A percentile compares a stretch with the other conserved stretches of the same genome.
phyloP scores from a whole-genome alignment of 1,140 invertebrate species.

The Magallana ariakensis region DNA sequence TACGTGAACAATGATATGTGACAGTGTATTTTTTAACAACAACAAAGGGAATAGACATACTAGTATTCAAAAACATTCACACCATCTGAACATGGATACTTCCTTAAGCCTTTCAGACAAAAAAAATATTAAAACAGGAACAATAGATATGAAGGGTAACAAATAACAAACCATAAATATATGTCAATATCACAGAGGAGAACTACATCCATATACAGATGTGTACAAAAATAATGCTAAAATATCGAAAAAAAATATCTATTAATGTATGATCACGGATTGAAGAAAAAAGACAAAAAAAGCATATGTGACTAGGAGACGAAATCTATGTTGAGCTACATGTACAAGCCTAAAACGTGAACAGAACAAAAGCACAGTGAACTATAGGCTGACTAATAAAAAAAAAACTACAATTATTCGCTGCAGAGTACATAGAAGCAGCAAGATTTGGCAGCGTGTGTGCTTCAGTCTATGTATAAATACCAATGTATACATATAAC shows the following conservation, averaged over 20 bases:
- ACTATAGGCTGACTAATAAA: neutral
- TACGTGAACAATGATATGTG: neutral
- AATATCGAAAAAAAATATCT: neutral
- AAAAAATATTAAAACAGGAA: neutral
- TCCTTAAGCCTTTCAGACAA: neutral
- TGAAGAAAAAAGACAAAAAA: neutral
- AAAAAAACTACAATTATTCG: constrained; percentile 1
- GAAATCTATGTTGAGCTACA: constrained; percentile 21
- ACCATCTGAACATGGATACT: too few relatives aligned
- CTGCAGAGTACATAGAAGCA: neutral
- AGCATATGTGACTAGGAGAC: neutral
- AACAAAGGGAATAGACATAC: too few relatives aligned
- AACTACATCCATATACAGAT: constrained; percentile 26
- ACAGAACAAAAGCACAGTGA: neutral
- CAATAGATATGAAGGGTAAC: neutral
- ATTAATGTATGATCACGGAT: neutral
- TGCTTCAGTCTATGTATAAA: constrained; percentile 6
- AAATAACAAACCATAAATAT: neutral
- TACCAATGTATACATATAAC: neutral
- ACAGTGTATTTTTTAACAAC: neutral
- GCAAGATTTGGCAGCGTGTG: constrained; percentile 29
- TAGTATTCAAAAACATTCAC: too few relatives aligned
- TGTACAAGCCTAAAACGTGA: neutral
- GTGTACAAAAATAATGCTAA: neutral
- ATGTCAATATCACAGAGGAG: constrained; percentile 8